Evolutionary conservation across 2,113 vertebrate species (phyloP), one percentile per base, ranked within the genome.

Genomic region (Dunckerocampus dactyliophorus): DNA sequence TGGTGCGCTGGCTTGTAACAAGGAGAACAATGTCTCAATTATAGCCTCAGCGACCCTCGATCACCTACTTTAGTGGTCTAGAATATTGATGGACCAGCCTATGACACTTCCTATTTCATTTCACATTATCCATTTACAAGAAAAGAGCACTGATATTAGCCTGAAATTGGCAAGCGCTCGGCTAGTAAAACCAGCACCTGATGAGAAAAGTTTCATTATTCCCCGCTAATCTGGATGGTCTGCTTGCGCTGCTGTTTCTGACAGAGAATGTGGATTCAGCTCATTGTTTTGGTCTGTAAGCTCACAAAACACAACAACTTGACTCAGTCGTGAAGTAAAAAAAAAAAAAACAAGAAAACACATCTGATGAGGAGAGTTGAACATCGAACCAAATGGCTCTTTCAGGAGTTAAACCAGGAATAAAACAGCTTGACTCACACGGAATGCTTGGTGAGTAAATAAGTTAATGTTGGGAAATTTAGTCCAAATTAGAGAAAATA

Each of bases 271-370:
- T 4, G 17, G 63, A 59, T 62, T 58, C 14, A 47, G 52, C 43
- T 45, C n/a, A n/a, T 17, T 54, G 58, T 67, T 71, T 59, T 53
- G 66, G 65, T 72, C 68, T 71, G 34, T 48, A 59, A 56, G 8
- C 55, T 60, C 21, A 57, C 39, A 43, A 16, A 12, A 42, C 37
- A 47, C 5, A 59, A 16, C 45, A 46, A 14, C 45, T 47, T n/a
- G 10, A 20, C n/a, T 20, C n/a, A 48, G 47, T 48, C n/a, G 11
- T 49, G 8, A 8, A 3, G 34, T 20, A 20, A 49, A 49, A 65
- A 63, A 69, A 28, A 28, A 28, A 28, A 20, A 49, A 49, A 65
- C 60, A 69, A 28, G 5, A 28, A 28, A 34, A 61, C 34, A 20
- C 16, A 5, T 20, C 53, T 65, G 16, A 69, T 46, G 37, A 66